Evolutionary conservation across 1,140 invertebrate genomes (phyloP).

Genomic region (Uloborus diversus): DNA sequence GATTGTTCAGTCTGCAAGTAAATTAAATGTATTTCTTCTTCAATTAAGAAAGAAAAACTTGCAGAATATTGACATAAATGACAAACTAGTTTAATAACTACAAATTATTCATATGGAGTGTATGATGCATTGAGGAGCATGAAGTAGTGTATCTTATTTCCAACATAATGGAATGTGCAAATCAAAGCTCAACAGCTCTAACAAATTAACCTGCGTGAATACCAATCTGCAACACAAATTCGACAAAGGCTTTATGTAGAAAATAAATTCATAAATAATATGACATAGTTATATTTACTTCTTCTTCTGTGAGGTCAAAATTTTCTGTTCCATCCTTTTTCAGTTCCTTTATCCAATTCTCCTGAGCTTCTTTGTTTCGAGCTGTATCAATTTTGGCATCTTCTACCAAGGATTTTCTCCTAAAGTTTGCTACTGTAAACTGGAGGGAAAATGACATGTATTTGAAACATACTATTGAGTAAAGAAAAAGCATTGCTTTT

Average conservation of each 20-base stretch:
- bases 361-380: constrained; percentile 92
- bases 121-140: neutral
- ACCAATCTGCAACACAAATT: neutral
- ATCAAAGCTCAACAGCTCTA: neutral
- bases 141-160: neutral
- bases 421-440: too few species aligned
- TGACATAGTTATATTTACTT: constrained; percentile 68
- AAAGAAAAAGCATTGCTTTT: too few species aligned
- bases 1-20: too few species aligned
- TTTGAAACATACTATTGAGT: too few species aligned
- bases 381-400: constrained; percentile 96
- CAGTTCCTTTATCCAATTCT: constrained; percentile 87
- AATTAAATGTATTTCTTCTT: too few species aligned
- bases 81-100: too few species aligned
- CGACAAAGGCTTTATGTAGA: neutral
- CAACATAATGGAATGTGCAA: neutral
- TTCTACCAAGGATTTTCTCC: constrained; percentile 91
- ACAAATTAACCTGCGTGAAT: neutral
- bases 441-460: too few species aligned
- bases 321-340: constrained; percentile 77
- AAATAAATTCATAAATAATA: neutral
- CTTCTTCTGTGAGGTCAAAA: constrained; percentile 86
- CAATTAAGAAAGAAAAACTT: too few species aligned
- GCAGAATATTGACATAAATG: too few species aligned
- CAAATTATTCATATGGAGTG: neutral